Evolutionary conservation across 2,113 vertebrate genomes (phyloP).

Genomic region (Etheostoma cragini): DNA sequence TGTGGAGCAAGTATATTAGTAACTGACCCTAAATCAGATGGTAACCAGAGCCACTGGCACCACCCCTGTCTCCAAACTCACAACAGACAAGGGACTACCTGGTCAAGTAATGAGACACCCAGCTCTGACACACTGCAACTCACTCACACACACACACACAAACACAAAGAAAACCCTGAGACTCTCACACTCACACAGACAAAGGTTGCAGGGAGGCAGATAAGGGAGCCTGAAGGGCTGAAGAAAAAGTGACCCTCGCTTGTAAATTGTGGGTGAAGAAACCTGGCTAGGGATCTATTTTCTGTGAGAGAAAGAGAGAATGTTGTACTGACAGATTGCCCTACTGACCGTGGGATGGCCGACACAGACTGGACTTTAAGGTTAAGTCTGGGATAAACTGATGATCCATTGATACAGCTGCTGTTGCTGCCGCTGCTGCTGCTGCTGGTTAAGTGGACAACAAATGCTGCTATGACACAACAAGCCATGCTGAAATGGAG

Average conservation of each 20-base stretch:
- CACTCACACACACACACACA: conserved; percentile 23
- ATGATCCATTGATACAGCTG: not conserved
- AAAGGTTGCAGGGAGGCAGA: conserved; percentile 29
- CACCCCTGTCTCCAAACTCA: conserved; percentile 40
- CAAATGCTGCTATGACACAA: not conserved
- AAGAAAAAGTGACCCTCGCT: not conserved
- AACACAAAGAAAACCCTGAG: conserved; percentile 11
- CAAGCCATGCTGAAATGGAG: not conserved
- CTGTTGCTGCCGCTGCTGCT: conserved; percentile 21
- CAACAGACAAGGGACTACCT: conserved; percentile 74
- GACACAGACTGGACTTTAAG: conserved; percentile 1
- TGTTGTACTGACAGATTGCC: conserved; percentile 19
- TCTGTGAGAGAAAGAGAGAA: conserved; percentile 10
- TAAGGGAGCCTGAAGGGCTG: not conserved
- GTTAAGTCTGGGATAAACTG: conserved; percentile 1
- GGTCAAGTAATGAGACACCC: conserved; percentile 78
- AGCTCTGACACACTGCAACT: conserved; percentile 29
- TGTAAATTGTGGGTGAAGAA: not conserved
- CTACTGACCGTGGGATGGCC: conserved; percentile 15
- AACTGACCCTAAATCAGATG: conserved; percentile 71
- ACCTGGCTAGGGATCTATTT: conserved; percentile 7
- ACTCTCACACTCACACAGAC: not conserved
- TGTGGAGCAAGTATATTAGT: conserved; percentile 52
- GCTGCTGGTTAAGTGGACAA: conserved; percentile 1
- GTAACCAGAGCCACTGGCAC: conserved; percentile 73